These are phyloP conservation scores for Hozukius guyotensis DNA, from an alignment of 2,797 vertebrate species.

Conservation along the genomic window DNA sequence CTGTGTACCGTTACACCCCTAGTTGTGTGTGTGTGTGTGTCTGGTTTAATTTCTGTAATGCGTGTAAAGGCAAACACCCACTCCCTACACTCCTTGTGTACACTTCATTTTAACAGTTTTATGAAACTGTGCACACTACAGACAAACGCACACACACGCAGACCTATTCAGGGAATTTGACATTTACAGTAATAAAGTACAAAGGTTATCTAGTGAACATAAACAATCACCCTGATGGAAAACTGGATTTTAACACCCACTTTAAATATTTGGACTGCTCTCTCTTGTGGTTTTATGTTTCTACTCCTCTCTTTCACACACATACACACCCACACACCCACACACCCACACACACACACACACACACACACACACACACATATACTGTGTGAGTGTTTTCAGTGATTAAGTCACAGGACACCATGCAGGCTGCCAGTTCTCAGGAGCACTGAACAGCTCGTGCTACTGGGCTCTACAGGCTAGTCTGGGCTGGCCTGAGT, in stretches of 20 bases:
- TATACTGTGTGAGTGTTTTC: conserved; percentile 5
- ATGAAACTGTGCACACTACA: conserved; percentile 3
- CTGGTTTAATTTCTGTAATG: conserved; percentile 24
- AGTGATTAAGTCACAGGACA: conserved; percentile 35
- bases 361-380: not conserved
- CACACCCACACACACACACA: not conserved
- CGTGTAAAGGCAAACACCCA: conserved; percentile 5
- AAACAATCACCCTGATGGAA: conserved; percentile 50
- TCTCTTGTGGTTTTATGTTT: conserved; percentile 37
- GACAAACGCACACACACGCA: not conserved
- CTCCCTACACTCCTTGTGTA: conserved; percentile 1
- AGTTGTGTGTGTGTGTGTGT: not conserved
- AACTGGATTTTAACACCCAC: conserved; percentile 36
- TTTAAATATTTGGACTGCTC: conserved; percentile 46
- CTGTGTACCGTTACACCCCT: not conserved
- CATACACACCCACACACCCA: not conserved
- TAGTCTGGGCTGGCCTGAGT: not conserved
- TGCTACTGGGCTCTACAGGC: conserved; percentile 3
- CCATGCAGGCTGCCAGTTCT: conserved; percentile 29
- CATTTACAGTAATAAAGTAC: conserved; percentile 9
- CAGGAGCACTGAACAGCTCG: not conserved
- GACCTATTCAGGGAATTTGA: not conserved
- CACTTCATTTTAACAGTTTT: conserved; percentile 7
- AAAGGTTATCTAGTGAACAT: conserved; percentile 25
- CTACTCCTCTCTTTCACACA: not conserved